Evolutionary conservation across 2,888 invertebrate species (phyloP), one percentile per base, ranked within the genome.

Genomic region (Protonemura montana): DNA sequence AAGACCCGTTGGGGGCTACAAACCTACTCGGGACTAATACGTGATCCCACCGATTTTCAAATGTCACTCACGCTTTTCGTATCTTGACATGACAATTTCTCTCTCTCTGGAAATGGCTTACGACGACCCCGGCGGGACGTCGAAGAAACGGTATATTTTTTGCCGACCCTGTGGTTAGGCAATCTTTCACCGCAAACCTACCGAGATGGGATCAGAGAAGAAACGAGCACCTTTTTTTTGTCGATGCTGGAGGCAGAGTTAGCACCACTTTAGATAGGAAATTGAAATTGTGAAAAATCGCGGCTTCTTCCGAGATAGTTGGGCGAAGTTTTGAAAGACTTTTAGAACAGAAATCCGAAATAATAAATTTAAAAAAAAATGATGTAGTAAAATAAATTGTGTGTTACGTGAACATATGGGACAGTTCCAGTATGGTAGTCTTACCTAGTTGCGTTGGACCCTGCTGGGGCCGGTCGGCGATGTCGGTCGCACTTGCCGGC

Each of bases 11-110:
- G 26, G 78, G 78, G 28, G 26, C 27, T 78, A 13, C 21, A 59
- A 2, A 59, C 59, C 21, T 59, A 16, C 59, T 59, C 2, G 21
- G 35, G 35, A 59, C 59, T 59, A 59, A 21, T n/a, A 59, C 13
- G 59, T 59, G 13, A 59, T 59, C 21, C 21, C 59, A 13, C 21
- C 59, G 59, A 21, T 16, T 27, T 78, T 28, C 78, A 28, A 78
- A 78, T 25, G 78, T 78, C 78, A 78, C 78, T 78, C 78, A 27
- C 16, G 5, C 26, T 78, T 26, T 78, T 59, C 13, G 26, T 0
- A 78, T 26, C 16, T 78, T 21, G 78, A 78, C 78, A 78, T 78
- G 78, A 78, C 78, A 78, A 78, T 78, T 78, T 78, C 27, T 78
- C 28, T 78, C 78, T 16, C 26, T n/a, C n/a, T n/a, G n/a, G n/a